Base-by-base conservation (phyloP, 2,888 invertebrate species). In the Athalia rosae region DNA sequence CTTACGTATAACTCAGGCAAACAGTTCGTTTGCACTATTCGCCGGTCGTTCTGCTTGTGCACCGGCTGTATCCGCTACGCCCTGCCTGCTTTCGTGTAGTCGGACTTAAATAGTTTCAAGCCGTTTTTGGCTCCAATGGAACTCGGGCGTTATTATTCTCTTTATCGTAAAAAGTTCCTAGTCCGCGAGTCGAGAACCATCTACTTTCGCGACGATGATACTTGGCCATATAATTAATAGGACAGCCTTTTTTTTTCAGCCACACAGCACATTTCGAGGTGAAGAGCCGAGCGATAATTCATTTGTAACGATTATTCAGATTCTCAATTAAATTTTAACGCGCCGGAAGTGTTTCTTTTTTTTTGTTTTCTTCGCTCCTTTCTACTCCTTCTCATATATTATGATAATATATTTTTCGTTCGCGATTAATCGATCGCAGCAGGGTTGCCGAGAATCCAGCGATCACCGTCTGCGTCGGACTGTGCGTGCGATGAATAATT, bases 1-100 rank as follows among this genome's bases (percentile, higher is more conserved):
- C 9, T 28, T 15, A 6, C 28, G 6, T 6, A 45, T 43, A n/a
- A 43, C 4, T 4, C 41, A 67, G 48, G 50, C 67, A 53, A 50
- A 56, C 58, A 58, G 71, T 58, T 71, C 71, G 56, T 58, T 71
- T 58, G 58, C 58, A 58, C 71, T 71, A 41, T 71, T 56, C 71
- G 43, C 71, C n/a, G 41, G 43, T 4, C 74, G 74, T 62, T 74
- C 74, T 74, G 59, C 74, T 74, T 74, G 74, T 62, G 15, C 74
- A 74, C 59, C 28, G 62, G 74, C 61, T 74, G 74, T 74, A 74
- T 74, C 74, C 74, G 74, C 74, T 74, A 74, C 74, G 74, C 74
- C 74, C 74, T 74, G 74, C 74, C 74, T 62, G 61, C 13, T 41
- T 74, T 74, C 43, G n/a, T 53, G n/a, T 11, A 47, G 74, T 61